These are phyloP conservation scores for Apis cerana DNA, from an alignment of 1,140 invertebrate genomes.

Conservation along the genomic window DNA sequence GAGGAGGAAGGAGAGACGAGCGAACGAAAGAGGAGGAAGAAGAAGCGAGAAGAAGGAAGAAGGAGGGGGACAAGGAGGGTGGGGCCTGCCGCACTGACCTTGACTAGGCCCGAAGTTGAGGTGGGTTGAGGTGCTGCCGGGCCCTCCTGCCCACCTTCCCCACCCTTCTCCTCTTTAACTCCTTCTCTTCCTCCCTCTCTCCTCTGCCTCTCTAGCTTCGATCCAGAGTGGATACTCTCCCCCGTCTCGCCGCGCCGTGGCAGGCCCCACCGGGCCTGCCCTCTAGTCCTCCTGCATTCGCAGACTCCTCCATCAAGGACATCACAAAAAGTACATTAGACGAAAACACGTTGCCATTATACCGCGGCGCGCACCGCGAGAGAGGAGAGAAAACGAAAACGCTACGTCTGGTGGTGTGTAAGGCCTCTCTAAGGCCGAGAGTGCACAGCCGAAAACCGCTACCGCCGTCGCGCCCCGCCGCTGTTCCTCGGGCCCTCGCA, in stretches of 20 bases:
- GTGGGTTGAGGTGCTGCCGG: conserved; percentile 76
- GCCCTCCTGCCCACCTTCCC: conserved; percentile 72
- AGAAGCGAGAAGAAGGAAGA: conserved; percentile 16
- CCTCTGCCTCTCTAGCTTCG: background rate
- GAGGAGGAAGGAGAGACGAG: conserved; percentile 13
- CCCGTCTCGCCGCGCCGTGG: conserved; percentile 38
- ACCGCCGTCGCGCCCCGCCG: conserved; percentile 47
- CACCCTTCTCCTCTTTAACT: background rate
- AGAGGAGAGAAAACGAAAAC: conserved; percentile 64
- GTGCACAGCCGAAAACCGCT: conserved; percentile 38
- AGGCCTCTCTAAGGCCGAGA: conserved; percentile 34
- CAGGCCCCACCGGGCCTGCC: conserved; percentile 65
- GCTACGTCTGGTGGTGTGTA: conserved; percentile 57
- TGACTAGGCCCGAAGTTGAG: conserved; percentile 79
- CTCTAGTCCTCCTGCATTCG: conserved; percentile 81
- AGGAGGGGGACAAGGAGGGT: conserved; percentile 43
- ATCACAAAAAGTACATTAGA: conserved; percentile 82
- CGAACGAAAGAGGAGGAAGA: conserved; percentile 36
- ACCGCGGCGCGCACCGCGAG: conserved; percentile 67
- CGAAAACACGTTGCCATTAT: conserved; percentile 81
- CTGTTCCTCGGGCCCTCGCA: conserved; percentile 50
- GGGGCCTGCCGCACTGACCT: conserved; percentile 75
- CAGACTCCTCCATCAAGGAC: conserved; percentile 82
- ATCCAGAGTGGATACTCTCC: conserved; percentile 8
- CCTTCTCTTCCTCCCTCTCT: background rate